Evolutionary conservation across 2,888 invertebrate genomes (phyloP).

Genomic region (Heliconius sara): DNA sequence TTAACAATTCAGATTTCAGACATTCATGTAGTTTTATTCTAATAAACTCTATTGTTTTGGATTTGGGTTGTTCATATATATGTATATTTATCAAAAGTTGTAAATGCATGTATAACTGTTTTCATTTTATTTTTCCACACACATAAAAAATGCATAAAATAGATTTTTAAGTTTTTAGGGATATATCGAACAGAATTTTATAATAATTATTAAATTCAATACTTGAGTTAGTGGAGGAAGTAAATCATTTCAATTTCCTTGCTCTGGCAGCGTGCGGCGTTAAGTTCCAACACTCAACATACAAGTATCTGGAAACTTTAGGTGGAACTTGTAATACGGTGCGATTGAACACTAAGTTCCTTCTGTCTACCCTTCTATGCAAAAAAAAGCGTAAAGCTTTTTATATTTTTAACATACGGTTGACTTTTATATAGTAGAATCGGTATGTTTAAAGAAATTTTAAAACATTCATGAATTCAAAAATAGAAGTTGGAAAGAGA

Average conservation of each 20-base stretch:
- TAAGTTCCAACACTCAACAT: neutral
- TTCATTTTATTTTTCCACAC: neutral
- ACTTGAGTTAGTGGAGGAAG: too few species aligned
- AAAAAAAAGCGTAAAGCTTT: neutral
- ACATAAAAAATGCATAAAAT: too few species aligned
- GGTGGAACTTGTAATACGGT: neutral
- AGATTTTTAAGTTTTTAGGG: too few species aligned
- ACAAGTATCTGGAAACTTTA: neutral
- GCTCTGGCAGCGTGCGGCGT: neutral
- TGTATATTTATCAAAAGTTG: slow-evolving; percentile 3
- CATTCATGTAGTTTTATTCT: slow-evolving; percentile 11
- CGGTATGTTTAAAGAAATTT: neutral
- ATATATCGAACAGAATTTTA: too few species aligned
- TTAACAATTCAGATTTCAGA: slow-evolving; percentile 9
- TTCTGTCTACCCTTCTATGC: neutral
- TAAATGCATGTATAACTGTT: neutral
- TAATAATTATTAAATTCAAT: too few species aligned
- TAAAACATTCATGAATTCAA: neutral
- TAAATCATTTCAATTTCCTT: too few species aligned
- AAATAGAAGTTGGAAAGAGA: neutral
- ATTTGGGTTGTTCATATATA: neutral
- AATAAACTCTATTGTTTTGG: slow-evolving; percentile 9
- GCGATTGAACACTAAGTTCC: neutral
- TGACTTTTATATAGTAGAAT: neutral
- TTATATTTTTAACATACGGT: neutral